Percentiles rank a stretch among this genome's conserved stretches.
Conservation (phyloP, 2,797 vertebrate genomes). For the Pangasius mekongensis region DNA sequence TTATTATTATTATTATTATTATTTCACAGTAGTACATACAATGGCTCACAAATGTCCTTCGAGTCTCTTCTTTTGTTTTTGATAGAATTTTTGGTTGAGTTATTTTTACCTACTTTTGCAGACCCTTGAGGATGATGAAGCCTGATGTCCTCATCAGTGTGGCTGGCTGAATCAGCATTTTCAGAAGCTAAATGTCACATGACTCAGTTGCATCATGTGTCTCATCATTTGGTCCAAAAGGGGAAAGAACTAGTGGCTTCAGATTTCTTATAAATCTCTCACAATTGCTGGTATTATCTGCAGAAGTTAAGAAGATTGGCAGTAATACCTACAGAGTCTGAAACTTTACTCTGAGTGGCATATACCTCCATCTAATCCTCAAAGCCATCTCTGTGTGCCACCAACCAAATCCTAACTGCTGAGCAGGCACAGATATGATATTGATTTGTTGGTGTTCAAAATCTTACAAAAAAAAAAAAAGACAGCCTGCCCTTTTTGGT, state of each 20-base stretch:
- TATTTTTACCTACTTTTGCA: neutral
- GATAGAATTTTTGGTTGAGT: neutral
- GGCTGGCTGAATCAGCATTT: constrained; percentile 25
- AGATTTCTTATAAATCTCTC: constrained; percentile 6
- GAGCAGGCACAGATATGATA: constrained; percentile 34
- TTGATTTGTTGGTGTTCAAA: constrained; percentile 37
- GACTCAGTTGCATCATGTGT: constrained; percentile 17
- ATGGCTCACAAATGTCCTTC: neutral
- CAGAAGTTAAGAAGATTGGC: neutral
- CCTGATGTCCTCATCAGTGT: constrained; percentile 31
- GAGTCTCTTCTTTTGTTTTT: neutral
- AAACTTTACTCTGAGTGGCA: constrained; percentile 18
- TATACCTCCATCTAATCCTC: neutral
- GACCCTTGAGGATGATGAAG: constrained; percentile 48
- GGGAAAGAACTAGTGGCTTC: neutral
- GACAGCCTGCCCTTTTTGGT: constrained; percentile 5
- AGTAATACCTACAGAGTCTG: neutral
- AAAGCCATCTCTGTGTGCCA: constrained; percentile 28
- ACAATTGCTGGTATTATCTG: constrained; percentile 5
- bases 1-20: neutral
- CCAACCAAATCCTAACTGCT: constrained; percentile 23
- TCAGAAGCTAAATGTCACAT: constrained; percentile 33
- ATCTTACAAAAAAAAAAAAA: neutral
- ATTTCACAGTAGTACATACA: neutral
- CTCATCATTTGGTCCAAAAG: constrained; percentile 24